Evolutionary conservation across 2,797 vertebrate species (phyloP).

Genomic region (Megaceryle alcyon): DNA sequence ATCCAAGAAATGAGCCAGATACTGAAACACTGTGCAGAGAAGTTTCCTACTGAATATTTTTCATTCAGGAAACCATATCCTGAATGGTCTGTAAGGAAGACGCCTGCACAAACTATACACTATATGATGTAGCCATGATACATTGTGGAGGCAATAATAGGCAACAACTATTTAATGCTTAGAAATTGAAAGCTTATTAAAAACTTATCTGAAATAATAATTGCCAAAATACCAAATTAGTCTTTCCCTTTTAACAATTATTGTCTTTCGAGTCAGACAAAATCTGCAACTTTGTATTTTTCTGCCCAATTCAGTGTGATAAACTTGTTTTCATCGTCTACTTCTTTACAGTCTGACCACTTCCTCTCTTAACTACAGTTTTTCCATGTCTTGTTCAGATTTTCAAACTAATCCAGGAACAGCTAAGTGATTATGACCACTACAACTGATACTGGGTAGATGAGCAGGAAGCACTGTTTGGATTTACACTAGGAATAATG

Average conservation of each 20-base stretch:
- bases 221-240: neutral
- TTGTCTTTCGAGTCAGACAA: neutral
- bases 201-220: neutral
- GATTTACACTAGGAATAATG: neutral
- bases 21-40: neutral
- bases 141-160: fast-evolving
- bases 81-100: neutral
- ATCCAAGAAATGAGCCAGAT: neutral
- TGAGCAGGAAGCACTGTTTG: neutral
- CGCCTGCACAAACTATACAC: neutral
- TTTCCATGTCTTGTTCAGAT: neutral
- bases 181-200: neutral
- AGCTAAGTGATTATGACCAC: neutral
- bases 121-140: neutral
- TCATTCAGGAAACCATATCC: neutral
- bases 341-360: neutral
- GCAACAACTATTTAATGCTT: neutral
- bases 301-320: neutral
- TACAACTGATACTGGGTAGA: neutral
- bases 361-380: neutral
- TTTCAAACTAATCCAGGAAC: neutral
- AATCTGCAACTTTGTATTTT: neutral
- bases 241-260: neutral
- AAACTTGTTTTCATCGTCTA: neutral
- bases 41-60: neutral